Evolutionary conservation across 1,140 invertebrate genomes (phyloP).

Genomic region (Mamestra configurata): DNA sequence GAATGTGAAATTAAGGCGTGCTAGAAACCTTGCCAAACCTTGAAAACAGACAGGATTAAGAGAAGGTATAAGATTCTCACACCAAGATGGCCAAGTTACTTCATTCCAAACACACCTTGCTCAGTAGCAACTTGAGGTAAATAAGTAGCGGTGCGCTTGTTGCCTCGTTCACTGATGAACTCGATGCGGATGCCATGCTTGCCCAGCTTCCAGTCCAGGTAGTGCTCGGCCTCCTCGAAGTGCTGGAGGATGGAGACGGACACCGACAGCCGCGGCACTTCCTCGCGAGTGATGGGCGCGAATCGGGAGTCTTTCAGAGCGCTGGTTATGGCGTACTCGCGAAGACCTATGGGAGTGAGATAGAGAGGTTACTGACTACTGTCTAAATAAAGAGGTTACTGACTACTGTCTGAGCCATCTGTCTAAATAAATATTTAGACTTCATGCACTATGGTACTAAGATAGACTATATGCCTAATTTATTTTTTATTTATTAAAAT

Average conservation of each 20-base stretch:
- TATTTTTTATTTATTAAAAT: too few species aligned
- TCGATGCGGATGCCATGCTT: constrained; percentile 99
- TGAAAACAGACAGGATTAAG: too few species aligned
- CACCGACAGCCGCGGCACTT: constrained; percentile 97
- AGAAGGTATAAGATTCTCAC: too few species aligned
- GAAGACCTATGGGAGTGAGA: constrained; percentile 89
- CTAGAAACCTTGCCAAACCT: too few species aligned
- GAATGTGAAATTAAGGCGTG: too few species aligned
- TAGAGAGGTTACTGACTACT: neutral
- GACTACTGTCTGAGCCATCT: too few species aligned
- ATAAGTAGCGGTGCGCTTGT: constrained; percentile 98
- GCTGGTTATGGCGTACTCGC: constrained; percentile 99
- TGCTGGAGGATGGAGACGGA: constrained; percentile 97
- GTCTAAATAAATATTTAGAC: too few species aligned
- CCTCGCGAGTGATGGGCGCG: constrained; percentile 97
- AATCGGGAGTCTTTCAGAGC: constrained; percentile 99
- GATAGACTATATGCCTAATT: too few species aligned
- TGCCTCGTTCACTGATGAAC: constrained; percentile 98
- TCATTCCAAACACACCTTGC: constrained; percentile 92
- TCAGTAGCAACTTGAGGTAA: constrained; percentile 98
- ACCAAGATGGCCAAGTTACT: too few species aligned
- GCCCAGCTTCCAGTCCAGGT: constrained; percentile 99
- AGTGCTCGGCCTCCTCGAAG: constrained; percentile 98
- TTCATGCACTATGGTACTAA: too few species aligned
- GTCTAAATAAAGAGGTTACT: too few species aligned